These are phyloP conservation scores for Laodelphax striatellus DNA, from an alignment of 1,140 invertebrate genomes.

Conservation along the genomic window DNA sequence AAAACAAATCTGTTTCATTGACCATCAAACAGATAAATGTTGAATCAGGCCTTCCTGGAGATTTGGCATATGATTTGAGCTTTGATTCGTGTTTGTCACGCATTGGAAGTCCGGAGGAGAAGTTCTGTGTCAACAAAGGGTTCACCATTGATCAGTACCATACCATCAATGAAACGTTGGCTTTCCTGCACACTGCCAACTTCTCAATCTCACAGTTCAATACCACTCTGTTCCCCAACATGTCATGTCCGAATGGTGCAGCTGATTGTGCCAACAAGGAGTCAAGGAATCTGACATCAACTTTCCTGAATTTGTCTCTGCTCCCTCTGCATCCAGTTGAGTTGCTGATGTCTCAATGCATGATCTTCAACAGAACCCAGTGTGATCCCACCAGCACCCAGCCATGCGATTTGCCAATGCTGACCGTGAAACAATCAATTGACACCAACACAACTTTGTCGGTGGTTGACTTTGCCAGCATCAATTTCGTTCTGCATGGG, in stretches of 20 bases:
- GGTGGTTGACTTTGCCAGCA: neutral
- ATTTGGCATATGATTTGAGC: neutral
- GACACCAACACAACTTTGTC: neutral
- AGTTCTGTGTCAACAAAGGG: neutral
- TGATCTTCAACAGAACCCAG: neutral
- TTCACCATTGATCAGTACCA: neutral
- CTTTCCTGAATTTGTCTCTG: neutral
- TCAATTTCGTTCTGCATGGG: neutral
- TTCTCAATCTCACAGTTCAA: neutral
- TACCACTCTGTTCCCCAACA: neutral
- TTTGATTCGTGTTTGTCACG: neutral
- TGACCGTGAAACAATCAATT: neutral
- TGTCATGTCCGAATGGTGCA: neutral
- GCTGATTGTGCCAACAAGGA: neutral
- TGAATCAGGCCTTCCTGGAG: neutral
- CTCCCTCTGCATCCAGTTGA: neutral
- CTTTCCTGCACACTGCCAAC: neutral
- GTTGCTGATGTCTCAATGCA: neutral
- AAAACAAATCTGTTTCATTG: neutral
- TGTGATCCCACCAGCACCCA: neutral
- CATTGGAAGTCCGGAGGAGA: neutral
- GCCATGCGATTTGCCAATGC: neutral
- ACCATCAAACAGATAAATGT: neutral
- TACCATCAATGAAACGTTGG: neutral
- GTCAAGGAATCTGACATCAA: neutral